These are phyloP conservation scores for Florisuga fusca DNA, from an alignment of 2,797 vertebrate species.

Conservation along the genomic window DNA sequence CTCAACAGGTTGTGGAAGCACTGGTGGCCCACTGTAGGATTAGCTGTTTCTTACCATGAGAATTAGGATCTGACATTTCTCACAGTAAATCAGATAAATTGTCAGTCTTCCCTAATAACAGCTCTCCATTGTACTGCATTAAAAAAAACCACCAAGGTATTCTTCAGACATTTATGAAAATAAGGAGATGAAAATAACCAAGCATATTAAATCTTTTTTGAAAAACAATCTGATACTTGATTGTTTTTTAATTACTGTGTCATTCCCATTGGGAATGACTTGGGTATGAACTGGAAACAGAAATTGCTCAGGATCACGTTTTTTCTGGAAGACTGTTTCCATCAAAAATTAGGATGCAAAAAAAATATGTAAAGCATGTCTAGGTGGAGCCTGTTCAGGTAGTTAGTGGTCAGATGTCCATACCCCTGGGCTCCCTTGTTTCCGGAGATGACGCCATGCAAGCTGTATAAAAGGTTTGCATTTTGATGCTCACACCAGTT, in stretches of 20 bases:
- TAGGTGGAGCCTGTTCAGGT: neutral
- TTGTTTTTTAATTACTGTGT: neutral
- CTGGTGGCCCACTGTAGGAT: neutral
- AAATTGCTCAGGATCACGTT: conserved; percentile 30
- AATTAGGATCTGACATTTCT: neutral
- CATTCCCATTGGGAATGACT: neutral
- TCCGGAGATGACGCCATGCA: conserved; percentile 35
- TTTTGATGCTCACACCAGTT: neutral
- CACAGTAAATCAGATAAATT: neutral
- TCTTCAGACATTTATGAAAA: neutral
- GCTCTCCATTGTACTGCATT: neutral
- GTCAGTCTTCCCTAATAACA: neutral
- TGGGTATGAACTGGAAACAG: fast-evolving
- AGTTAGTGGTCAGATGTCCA: conserved; percentile 49
- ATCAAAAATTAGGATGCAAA: conserved; percentile 3
- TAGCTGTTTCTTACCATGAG: neutral
- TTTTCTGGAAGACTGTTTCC: conserved; percentile 16
- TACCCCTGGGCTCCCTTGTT: conserved; percentile 50
- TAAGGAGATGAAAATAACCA: neutral
- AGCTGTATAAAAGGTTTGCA: conserved; percentile 38
- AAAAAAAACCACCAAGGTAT: neutral
- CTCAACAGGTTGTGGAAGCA: neutral
- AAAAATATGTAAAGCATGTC: conserved; percentile 34
- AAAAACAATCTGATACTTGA: neutral
- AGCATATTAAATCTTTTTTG: neutral